Conservation (phyloP, 2,797 vertebrate genomes). For the Dermochelys coriacea region DNA sequence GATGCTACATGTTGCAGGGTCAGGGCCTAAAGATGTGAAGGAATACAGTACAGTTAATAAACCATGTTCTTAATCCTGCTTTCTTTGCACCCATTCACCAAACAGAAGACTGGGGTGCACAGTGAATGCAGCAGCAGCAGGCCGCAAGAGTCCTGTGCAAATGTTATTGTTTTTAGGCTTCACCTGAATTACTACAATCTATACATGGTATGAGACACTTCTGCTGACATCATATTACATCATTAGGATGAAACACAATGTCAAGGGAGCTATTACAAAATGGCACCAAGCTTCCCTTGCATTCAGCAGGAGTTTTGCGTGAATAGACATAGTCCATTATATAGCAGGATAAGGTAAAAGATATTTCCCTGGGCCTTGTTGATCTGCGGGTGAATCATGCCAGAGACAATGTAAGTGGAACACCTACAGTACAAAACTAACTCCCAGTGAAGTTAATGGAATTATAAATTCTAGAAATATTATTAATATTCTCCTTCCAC, state of each 20-base stretch:
- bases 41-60: neutral
- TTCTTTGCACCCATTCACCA: constrained; percentile 32
- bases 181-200: constrained; percentile 39
- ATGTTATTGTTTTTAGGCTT: constrained; percentile 45
- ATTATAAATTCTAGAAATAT: constrained; percentile 55
- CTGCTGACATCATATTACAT: constrained; percentile 30
- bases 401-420: constrained; percentile 56
- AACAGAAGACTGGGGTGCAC: constrained; percentile 44
- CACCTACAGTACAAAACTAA: constrained; percentile 45
- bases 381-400: constrained; percentile 54
- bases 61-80: neutral
- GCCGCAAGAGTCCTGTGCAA: constrained; percentile 41
- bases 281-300: constrained; percentile 5
- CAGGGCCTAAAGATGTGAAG: neutral
- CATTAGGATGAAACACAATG: constrained; percentile 45
- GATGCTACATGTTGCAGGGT: neutral
- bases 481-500: neutral
- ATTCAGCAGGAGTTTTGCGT: neutral
- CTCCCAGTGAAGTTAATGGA: constrained; percentile 49
- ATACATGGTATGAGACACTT: constrained; percentile 19
- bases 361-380: constrained; percentile 33
- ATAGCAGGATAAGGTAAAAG: neutral
- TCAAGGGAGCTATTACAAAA: constrained; percentile 6
- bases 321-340: neutral
- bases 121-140: constrained; percentile 37